Percentiles rank a stretch among this genome's conserved stretches.
Evolutionary conservation across 2,888 invertebrate genomes (phyloP).

Genomic region (Rhingia rostrata): DNA sequence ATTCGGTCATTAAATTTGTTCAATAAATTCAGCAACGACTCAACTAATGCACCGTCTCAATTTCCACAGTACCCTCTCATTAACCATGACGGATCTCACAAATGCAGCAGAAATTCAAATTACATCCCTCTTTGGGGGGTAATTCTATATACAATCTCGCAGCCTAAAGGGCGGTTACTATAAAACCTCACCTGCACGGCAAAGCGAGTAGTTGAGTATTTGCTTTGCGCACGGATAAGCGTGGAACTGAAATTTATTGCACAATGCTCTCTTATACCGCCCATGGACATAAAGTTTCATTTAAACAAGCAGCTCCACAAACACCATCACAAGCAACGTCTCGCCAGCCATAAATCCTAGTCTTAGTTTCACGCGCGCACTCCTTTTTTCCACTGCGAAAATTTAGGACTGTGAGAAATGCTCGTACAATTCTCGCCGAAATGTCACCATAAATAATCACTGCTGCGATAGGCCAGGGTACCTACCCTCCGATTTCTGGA

Average conservation of each 20-base stretch:
- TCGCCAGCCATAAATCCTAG: constrained; percentile 55
- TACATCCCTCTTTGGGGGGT: not conserved
- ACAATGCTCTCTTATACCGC: constrained; percentile 16
- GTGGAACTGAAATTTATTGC: constrained; percentile 48
- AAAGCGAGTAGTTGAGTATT: constrained; percentile 3
- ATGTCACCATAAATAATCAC: constrained; percentile 70
- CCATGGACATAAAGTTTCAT: constrained; percentile 56
- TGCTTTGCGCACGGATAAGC: constrained; percentile 35
- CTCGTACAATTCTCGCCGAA: constrained; percentile 56
- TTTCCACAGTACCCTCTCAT: constrained; percentile 24
- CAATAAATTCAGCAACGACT: constrained; percentile 23
- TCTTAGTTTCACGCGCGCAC: constrained; percentile 12
- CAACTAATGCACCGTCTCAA: constrained; percentile 16
- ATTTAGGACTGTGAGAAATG: constrained; percentile 31
- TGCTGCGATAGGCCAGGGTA: constrained; percentile 50
- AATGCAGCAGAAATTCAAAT: constrained; percentile 34
- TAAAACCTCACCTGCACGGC: not conserved
- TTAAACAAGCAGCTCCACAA: constrained; percentile 26
- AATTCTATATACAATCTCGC: not conserved
- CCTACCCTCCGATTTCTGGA: not conserved
- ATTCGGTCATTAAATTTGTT: constrained; percentile 25
- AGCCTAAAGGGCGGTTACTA: not conserved
- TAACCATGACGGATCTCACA: constrained; percentile 1
- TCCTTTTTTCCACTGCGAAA: constrained; percentile 7
- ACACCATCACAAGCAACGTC: not conserved